Evolutionary conservation across 1,140 invertebrate genomes (phyloP).

Genomic region (Ctenoplectra terminalis): DNA sequence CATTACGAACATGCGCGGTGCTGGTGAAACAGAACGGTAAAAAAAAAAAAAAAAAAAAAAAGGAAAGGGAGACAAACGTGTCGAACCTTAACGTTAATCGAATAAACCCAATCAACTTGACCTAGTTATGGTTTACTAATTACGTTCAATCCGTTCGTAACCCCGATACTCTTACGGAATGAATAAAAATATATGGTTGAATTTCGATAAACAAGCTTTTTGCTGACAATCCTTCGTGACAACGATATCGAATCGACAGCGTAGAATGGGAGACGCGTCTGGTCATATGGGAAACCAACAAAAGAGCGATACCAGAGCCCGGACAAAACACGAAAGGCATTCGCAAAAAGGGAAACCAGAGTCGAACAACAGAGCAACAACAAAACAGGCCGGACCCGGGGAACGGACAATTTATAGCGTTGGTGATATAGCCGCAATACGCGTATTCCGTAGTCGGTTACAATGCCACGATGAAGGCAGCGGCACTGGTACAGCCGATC

Average conservation of each 20-base stretch:
- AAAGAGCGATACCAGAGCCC: background rate
- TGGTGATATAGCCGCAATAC: slow-evolving; percentile 34
- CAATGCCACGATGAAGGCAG: slow-evolving; percentile 34
- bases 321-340: slow-evolving; percentile 7
- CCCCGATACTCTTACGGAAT: too few relatives aligned
- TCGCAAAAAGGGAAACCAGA: background rate
- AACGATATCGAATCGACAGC: background rate
- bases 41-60: slow-evolving; percentile 43
- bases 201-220: too few relatives aligned
- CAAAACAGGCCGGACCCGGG: background rate
- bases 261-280: background rate
- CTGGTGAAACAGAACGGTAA: slow-evolving; percentile 11
- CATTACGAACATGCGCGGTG: background rate
- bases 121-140: too few relatives aligned
- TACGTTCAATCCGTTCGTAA: too few relatives aligned
- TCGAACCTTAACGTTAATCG: background rate
- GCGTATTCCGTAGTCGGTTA: slow-evolving; percentile 24
- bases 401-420: slow-evolving; percentile 28
- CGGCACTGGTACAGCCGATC: slow-evolving; percentile 49
- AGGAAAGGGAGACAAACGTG: background rate
- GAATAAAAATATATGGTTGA: too few relatives aligned
- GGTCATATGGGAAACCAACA: background rate
- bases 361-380: background rate
- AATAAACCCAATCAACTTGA: background rate
- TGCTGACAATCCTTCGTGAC: background rate